Evolutionary conservation across 2,888 invertebrate genomes (phyloP).

Genomic region (Diplazon laetatorius): DNA sequence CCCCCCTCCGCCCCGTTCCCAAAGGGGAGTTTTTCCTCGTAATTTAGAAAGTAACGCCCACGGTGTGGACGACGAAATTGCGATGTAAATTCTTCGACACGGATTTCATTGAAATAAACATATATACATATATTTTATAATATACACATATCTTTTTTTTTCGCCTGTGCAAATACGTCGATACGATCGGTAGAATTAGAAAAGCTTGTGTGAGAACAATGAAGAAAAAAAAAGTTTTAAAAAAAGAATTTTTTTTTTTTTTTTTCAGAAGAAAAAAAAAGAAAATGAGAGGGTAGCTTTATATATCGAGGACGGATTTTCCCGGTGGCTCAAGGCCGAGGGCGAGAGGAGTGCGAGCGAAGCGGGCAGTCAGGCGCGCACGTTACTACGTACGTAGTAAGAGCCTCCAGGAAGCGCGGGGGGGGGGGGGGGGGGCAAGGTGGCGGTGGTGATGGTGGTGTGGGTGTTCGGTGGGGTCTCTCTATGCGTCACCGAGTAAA

Average conservation of each 20-base stretch:
- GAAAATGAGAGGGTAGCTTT: constrained; percentile 4
- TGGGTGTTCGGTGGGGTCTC: too few species aligned
- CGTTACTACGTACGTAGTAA: constrained; percentile 75
- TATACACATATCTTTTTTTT: too few species aligned
- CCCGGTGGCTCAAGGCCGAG: constrained; percentile 67
- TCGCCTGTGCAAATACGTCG: neutral
- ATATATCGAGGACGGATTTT: constrained; percentile 26
- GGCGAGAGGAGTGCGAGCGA: constrained; percentile 72
- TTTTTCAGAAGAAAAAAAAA: neutral
- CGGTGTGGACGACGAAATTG: neutral
- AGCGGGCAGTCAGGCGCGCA: constrained; percentile 65
- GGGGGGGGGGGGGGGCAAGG: constrained; percentile 44
- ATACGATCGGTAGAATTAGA: neutral
- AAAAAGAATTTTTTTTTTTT: too few species aligned
- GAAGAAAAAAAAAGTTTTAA: neutral
- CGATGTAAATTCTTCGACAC: neutral
- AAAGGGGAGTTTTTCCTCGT: neutral
- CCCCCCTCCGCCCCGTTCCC: too few species aligned
- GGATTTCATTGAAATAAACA: constrained; percentile 1
- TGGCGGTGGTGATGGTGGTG: constrained; percentile 35
- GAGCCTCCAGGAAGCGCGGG: constrained; percentile 48
- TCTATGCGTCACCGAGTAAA: constrained; percentile 68
- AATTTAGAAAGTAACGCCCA: constrained; percentile 19
- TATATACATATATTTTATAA: too few species aligned
- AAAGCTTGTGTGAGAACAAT: neutral